Percentiles rank a stretch among this genome's conserved stretches.
These are phyloP conservation scores for Plectus sambesii DNA, from an alignment of 1,140 invertebrate species.

Conservation along the genomic window DNA sequence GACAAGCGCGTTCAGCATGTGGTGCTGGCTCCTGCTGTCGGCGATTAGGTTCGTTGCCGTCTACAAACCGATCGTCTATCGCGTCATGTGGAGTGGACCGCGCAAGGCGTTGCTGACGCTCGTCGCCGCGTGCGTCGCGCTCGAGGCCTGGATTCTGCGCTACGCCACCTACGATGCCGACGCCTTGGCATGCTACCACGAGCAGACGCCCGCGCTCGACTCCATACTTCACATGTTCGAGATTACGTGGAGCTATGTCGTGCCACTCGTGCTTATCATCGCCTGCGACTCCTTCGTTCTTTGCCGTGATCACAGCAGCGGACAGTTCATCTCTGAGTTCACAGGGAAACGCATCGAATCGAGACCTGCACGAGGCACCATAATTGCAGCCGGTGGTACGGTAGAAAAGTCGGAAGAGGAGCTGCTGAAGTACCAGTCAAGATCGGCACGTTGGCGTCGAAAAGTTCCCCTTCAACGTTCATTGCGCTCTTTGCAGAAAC, in stretches of 20 bases:
- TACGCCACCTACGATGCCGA: too few species aligned
- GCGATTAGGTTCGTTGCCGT: constrained; percentile 25
- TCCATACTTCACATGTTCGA: constrained; percentile 32
- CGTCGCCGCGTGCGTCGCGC: constrained; percentile 16
- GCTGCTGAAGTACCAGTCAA: too few species aligned
- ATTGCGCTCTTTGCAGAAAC: too few species aligned
- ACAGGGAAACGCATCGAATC: too few species aligned
- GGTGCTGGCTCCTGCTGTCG: constrained; percentile 27
- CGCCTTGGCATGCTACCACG: constrained; percentile 27
- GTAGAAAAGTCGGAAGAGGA: too few species aligned
- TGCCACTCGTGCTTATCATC: constrained; percentile 34
- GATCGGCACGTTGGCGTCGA: too few species aligned
- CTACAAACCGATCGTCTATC: constrained; percentile 27
- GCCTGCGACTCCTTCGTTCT: constrained; percentile 31
- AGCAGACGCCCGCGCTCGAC: constrained; percentile 15
- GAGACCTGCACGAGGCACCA: too few species aligned
- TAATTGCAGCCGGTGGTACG: too few species aligned
- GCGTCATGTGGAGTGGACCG: constrained; percentile 25
- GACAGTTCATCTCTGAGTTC: too few species aligned
- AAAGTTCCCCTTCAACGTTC: too few species aligned
- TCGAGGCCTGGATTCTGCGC: constrained; percentile 34
- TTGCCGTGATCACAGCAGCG: too few species aligned
- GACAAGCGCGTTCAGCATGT: constrained; percentile 24
- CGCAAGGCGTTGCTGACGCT: constrained; percentile 19
- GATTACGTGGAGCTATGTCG: constrained; percentile 35